Percentiles rank a stretch among this genome's conserved stretches.
Evolutionary conservation across 2,113 vertebrate genomes (phyloP).

Genomic region (Cebidichthys violaceus): DNA sequence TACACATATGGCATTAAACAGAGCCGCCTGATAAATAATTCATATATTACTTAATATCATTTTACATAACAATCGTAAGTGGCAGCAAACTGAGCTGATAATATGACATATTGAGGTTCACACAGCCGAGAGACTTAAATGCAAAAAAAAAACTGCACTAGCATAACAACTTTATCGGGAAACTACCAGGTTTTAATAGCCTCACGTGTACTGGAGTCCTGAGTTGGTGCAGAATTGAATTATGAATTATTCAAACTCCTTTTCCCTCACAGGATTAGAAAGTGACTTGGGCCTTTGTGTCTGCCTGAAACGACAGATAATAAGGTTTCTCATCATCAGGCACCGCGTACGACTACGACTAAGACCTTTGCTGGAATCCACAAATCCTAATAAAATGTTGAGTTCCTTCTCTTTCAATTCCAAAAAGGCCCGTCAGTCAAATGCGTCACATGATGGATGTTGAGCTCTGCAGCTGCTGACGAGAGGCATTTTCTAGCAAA

Average conservation of each 20-base stretch:
- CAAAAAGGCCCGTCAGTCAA: constrained; percentile 46
- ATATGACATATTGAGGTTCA: constrained; percentile 22
- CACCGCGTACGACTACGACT: constrained; percentile 19
- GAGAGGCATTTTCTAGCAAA: constrained; percentile 25
- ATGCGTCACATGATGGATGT: constrained; percentile 21
- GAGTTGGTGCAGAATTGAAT: constrained; percentile 52
- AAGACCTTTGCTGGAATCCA: constrained; percentile 53
- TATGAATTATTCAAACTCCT: constrained; percentile 70
- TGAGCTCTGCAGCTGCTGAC: constrained; percentile 35
- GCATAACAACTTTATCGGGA: constrained; percentile 34
- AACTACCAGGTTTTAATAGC: constrained; percentile 16
- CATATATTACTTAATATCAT: constrained; percentile 30
- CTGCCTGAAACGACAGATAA: constrained; percentile 57
- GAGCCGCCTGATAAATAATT: constrained; percentile 56
- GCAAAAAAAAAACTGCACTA: constrained; percentile 16
- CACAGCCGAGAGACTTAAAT: constrained; percentile 4
- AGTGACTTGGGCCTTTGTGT: constrained; percentile 58
- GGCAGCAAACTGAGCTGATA: constrained; percentile 5
- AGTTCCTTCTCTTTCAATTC: constrained; percentile 12
- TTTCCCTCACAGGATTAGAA: constrained; percentile 56
- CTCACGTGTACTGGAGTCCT: background rate
- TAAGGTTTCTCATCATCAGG: constrained; percentile 46
- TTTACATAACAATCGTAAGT: constrained; percentile 44
- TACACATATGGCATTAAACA: constrained; percentile 24
- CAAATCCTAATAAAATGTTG: constrained; percentile 39